A percentile compares a stretch with the other conserved stretches of the same genome.
Conservation (phyloP, 1,140 invertebrate genomes). For the Diabrotica undecimpunctata region DNA sequence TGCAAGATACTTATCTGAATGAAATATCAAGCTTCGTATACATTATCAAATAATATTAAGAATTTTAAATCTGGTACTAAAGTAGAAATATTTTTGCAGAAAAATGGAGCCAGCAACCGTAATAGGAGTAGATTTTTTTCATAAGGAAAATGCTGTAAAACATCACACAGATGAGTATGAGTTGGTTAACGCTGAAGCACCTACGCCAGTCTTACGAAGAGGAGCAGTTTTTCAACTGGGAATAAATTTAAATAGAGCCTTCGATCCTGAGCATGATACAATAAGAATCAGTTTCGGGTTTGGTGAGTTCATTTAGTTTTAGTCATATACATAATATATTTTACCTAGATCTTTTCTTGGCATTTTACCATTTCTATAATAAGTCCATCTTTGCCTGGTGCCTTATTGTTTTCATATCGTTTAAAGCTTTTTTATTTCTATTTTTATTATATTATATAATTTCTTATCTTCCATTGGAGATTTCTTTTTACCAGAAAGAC, state of each 20-base stretch:
- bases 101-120: constrained; percentile 57
- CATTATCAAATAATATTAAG: too few species aligned
- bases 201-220: constrained; percentile 50
- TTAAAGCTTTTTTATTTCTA: too few species aligned
- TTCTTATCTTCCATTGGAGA: too few species aligned
- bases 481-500: too few species aligned
- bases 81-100: constrained; percentile 12
- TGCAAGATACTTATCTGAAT: too few species aligned
- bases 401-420: too few species aligned
- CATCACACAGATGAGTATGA: constrained; percentile 67
- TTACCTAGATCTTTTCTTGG: constrained; percentile 48
- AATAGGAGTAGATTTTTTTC: constrained; percentile 60
- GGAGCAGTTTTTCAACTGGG: constrained; percentile 54
- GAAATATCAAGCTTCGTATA: too few species aligned
- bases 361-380: not conserved
- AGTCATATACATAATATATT: constrained; percentile 22
- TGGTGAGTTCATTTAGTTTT: constrained; percentile 42
- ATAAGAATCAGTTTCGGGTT: constrained; percentile 52
- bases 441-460: too few species aligned
- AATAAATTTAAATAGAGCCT: constrained; percentile 50
- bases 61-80: too few species aligned
- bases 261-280: constrained; percentile 48
- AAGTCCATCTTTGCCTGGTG: too few species aligned
- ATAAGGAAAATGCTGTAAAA: constrained; percentile 59
- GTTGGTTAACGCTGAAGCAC: constrained; percentile 48